A percentile compares a stretch with the other conserved stretches of the same genome.
Evolutionary conservation across 2,113 vertebrate species (phyloP).

Genomic region (Barbus barbus): DNA sequence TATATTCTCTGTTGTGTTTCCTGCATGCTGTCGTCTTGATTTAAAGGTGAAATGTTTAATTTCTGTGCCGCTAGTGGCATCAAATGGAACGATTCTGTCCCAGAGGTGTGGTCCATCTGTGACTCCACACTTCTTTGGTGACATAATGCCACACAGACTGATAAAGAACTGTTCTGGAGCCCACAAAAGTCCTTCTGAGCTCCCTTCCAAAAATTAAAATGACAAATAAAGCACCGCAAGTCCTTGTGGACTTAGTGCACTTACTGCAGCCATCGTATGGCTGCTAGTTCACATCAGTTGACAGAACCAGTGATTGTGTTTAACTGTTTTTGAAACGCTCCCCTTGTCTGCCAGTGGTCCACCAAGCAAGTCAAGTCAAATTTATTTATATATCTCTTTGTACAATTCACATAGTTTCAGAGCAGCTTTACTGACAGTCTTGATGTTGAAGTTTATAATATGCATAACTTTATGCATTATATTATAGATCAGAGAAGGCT

Average conservation of each 20-base stretch:
- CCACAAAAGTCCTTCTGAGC: background rate
- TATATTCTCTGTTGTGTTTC: too few relatives aligned
- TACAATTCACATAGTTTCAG: too few relatives aligned
- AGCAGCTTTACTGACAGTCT: too few relatives aligned
- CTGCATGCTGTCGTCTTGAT: too few relatives aligned
- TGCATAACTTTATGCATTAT: too few relatives aligned
- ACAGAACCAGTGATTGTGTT: background rate
- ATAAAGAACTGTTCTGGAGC: background rate
- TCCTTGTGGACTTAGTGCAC: background rate
- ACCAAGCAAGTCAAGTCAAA: background rate
- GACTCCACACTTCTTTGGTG: background rate
- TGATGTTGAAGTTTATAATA: too few relatives aligned
- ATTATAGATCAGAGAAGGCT: too few relatives aligned
- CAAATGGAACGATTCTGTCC: background rate
- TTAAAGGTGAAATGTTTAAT: too few relatives aligned
- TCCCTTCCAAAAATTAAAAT: background rate
- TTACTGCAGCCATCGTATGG: background rate
- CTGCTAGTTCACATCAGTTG: background rate
- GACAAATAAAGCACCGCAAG: background rate
- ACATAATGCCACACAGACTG: background rate
- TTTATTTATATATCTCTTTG: too few relatives aligned
- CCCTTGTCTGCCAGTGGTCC: background rate
- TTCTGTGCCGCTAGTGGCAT: background rate
- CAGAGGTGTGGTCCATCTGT: background rate
- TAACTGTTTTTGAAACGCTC: background rate